Evolutionary conservation across 2,113 vertebrate genomes (phyloP).

Genomic region (Hippopotamus amphibius): DNA sequence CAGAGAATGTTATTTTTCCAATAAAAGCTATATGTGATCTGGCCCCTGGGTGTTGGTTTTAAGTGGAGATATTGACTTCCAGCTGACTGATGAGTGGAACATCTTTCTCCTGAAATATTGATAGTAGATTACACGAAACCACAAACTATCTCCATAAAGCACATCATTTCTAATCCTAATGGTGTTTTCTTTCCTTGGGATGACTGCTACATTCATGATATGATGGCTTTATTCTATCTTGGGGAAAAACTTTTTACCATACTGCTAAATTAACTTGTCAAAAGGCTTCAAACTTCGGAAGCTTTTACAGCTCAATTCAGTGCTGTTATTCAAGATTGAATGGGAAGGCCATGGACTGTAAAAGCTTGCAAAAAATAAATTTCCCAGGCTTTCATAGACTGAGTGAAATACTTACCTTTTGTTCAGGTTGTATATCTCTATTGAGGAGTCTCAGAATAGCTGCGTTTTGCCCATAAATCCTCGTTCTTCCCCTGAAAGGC

Average conservation of each 20-base stretch:
- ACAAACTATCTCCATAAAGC: conserved; percentile 86
- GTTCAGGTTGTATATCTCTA: conserved; percentile 83
- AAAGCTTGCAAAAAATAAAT: conserved; percentile 85
- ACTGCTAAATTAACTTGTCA: conserved; percentile 91
- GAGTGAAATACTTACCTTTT: conserved; percentile 84
- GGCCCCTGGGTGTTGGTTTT: conserved; percentile 82
- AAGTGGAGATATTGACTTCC: conserved; percentile 84
- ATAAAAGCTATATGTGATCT: conserved; percentile 64
- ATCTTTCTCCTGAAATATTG: conserved; percentile 88
- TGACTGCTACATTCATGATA: conserved; percentile 85
- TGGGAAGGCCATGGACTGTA: conserved; percentile 86
- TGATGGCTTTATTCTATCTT: conserved; percentile 87
- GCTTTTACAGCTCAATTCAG: conserved; percentile 89
- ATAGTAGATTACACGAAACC: conserved; percentile 87
- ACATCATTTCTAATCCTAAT: conserved; percentile 86
- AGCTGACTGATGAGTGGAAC: conserved; percentile 84
- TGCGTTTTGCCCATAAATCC: conserved; percentile 74
- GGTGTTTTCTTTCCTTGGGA: conserved; percentile 87
- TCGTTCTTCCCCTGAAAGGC: conserved; percentile 27
- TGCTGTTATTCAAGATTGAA: conserved; percentile 89
- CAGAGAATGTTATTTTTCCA: conserved; percentile 76
- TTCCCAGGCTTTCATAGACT: conserved; percentile 78
- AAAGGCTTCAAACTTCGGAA: conserved; percentile 90
- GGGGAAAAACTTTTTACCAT: conserved; percentile 88
- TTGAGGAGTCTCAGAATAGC: conserved; percentile 78